Evolutionary conservation across 2,888 invertebrate genomes (phyloP), one percentile per base, ranked within the genome.

Genomic region (Cerastis leucographa): DNA sequence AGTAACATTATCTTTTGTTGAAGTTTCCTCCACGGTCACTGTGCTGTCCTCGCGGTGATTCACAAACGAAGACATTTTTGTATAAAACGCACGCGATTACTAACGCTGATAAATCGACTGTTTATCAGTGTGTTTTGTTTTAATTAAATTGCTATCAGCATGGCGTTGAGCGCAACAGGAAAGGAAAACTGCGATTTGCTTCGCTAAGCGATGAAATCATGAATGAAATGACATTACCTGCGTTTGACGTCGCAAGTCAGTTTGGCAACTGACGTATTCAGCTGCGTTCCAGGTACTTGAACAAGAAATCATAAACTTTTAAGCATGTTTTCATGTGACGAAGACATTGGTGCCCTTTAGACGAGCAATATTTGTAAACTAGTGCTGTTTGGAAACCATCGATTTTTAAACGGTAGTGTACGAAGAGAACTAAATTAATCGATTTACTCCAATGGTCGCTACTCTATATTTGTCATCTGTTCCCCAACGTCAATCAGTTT

Each of bases 21-120:
- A 97, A 51, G 97, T 97, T 76, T 97, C 97, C 49, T 98, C 97
- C 85, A 98, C 98, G 89, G 96, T 97, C 74, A 98, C 97, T 70
- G 94, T 94, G 79, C 98, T 97, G 77, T 98, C 97, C 77, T 97
- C 97, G 86, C 97, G 97, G 91, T 98, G 97, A 87, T 97, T 97
- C 90, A 98, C 97, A 91, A 98, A 98, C 89, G 98, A 98, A 90
- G 98, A 98, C 98, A 98, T 98, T 89, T 89, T 71, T 88, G 42
- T 72, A 67, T 66, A 74, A 40, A 74, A 71, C n/a, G 64, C n/a
- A 71, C 35, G 19, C 66, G 25, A 83, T 61, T 51, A 76, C 73
- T 69, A 71, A 51, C 65, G 62, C 73, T 80, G 76, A 75, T 76
- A 67, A 70, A 25, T 59, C 17, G 17, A 19, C 42, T 49, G 74